These are phyloP conservation scores for Microctenopoma steveboyesi DNA, from an alignment of 2,797 vertebrate species.

Conservation along the genomic window DNA sequence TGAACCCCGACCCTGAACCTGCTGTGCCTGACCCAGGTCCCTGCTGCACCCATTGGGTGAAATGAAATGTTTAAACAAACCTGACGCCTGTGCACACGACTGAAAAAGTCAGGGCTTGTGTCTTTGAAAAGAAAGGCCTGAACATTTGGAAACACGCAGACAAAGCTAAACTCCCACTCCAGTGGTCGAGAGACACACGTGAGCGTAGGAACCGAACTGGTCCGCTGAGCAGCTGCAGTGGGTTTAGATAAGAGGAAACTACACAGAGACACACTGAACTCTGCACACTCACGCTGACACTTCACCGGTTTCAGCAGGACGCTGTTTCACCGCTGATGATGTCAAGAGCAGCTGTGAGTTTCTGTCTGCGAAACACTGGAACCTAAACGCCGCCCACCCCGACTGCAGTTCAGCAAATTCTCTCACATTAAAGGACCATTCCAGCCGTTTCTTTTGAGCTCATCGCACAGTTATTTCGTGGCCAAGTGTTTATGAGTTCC, in stretches of 20 bases:
- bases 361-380: slow-evolving; percentile 59
- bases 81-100: not conserved
- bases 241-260: slow-evolving; percentile 66
- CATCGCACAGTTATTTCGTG: slow-evolving; percentile 14
- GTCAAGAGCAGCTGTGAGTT: slow-evolving; percentile 69
- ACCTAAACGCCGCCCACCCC: slow-evolving; percentile 68
- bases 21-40: too few species aligned
- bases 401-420: slow-evolving; percentile 58
- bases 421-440: slow-evolving; percentile 57
- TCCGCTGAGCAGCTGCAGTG: slow-evolving; percentile 58
- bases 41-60: not conserved
- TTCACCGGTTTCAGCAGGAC: slow-evolving; percentile 37
- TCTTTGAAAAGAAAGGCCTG: slow-evolving; percentile 20
- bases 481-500: slow-evolving; percentile 7
- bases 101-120: not conserved
- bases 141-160: slow-evolving; percentile 47
- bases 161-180: slow-evolving; percentile 61
- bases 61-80: not conserved
- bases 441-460: slow-evolving; percentile 26
- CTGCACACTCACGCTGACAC: slow-evolving; percentile 33
- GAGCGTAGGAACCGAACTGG: slow-evolving; percentile 29
- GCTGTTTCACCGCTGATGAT: slow-evolving; percentile 48
- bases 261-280: slow-evolving; percentile 22
- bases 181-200: slow-evolving; percentile 29
- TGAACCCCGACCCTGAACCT: too few species aligned